A percentile compares a stretch with the other conserved stretches of the same genome.
These are phyloP conservation scores for Patella caerulea DNA, from an alignment of 2,888 invertebrate genomes.

Conservation along the genomic window DNA sequence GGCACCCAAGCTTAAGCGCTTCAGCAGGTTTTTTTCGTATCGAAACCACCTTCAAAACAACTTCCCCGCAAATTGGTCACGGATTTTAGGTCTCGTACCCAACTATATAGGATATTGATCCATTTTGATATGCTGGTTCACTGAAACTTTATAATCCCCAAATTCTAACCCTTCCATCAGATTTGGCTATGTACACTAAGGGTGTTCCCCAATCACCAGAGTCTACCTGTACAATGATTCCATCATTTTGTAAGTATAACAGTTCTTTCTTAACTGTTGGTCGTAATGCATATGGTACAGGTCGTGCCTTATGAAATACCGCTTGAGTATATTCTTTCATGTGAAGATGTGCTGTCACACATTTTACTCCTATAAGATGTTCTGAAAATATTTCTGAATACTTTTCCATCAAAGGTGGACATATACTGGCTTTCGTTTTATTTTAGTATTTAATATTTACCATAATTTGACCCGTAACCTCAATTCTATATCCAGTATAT, in stretches of 20 bases:
- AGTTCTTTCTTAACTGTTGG: slow-evolving; percentile 14
- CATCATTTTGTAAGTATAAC: slow-evolving; percentile 10
- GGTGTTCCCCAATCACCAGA: slow-evolving; percentile 37
- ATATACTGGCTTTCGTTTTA: no score
- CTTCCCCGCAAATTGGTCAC: no score
- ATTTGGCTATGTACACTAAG: slow-evolving; percentile 29
- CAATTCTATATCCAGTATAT: neutral
- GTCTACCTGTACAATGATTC: slow-evolving; percentile 25
- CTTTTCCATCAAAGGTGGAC: no score
- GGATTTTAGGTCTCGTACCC: no score
- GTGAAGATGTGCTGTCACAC: neutral
- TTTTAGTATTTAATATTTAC: neutral
- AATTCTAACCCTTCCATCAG: slow-evolving; percentile 27
- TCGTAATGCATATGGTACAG: slow-evolving; percentile 14
- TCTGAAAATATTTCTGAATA: neutral
- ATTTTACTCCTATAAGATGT: neutral
- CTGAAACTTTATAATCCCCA: slow-evolving; percentile 39
- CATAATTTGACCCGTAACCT: neutral
- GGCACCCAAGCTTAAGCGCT: no score
- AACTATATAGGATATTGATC: slow-evolving; percentile 36
- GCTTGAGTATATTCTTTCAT: slow-evolving; percentile 11
- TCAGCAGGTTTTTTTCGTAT: no score
- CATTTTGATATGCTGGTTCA: slow-evolving; percentile 25
- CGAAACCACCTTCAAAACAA: no score
- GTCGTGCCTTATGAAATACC: slow-evolving; percentile 15